Base-by-base conservation (phyloP, 2,113 vertebrate genomes). In the Hydrolagus affinis region DNA sequence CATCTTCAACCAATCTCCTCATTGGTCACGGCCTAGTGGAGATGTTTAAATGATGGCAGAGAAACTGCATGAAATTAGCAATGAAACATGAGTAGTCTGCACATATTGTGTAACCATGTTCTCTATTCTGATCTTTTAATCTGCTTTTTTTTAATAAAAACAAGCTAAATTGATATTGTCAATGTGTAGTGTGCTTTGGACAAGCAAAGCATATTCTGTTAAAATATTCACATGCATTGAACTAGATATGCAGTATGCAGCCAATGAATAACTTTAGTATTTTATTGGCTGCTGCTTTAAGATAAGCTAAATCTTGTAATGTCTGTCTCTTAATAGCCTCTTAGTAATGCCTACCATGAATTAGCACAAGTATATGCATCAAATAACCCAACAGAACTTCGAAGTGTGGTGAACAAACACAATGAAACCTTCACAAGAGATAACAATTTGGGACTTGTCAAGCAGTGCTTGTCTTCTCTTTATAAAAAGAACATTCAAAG, bases 401-500 rank as follows among this genome's bases (percentile, higher is more conserved):
- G 97, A 86, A 94, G 89, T 87, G 87, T 98, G 90, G 96, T 98
- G 90, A 97, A 91, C 91, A 99, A 97, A 92, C 97, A 99, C 93
- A 95, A 93, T 4, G 98, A 99, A 89, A 95, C 94, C 0, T 98
- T 98, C 87, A 93, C 95, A 85, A 93, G 96, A 11, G 98, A 99
- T 91, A 99, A 93, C 93, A 99, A 99, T 89, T 97, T 96, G 86
- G 98, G 98, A 30, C 93, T 99, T 92, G 97, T 98, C 89, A 99
- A 99, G 87, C 98, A 99, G 87, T 99, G 97, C 90, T 91, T 99
- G 89, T 98, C 97, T 19, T 99, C 98, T 62, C 95, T 99, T 30
- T 99, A 99, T 91, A 99, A 99, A 93, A 99, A 99, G 93, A 99
- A 99, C 90, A 99, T 99, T 88, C 98, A 99, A 91, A 95, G 97